Evolutionary conservation across 2,113 vertebrate genomes (phyloP).

Genomic region (Anolis carolinensis): DNA sequence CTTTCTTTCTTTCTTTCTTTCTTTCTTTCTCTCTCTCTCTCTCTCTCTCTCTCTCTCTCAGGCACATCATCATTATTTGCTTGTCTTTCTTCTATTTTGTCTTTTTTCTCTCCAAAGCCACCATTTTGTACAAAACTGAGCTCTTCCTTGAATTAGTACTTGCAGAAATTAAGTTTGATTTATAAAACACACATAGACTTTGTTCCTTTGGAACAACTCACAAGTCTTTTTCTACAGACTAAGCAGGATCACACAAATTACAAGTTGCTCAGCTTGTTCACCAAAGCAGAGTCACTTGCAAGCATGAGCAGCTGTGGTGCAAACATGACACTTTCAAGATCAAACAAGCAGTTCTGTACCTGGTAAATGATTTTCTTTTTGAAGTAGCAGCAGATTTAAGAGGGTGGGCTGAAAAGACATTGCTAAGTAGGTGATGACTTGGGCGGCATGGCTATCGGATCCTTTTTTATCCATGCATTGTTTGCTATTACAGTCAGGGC

Average conservation of each 20-base stretch:
- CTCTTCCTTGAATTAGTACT: slow-evolving; percentile 68
- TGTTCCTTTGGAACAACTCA: slow-evolving; percentile 67
- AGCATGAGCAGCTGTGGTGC: slow-evolving; percentile 29
- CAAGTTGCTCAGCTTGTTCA: slow-evolving; percentile 41
- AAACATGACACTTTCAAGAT: slow-evolving; percentile 23
- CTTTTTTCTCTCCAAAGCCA: slow-evolving; percentile 40
- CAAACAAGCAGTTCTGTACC: not conserved
- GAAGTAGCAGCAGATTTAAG: not conserved
- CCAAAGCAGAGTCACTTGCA: slow-evolving; percentile 41
- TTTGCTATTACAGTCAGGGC: slow-evolving; percentile 16
- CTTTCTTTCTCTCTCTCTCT: no score
- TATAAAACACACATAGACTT: slow-evolving; percentile 67
- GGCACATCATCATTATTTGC: not conserved
- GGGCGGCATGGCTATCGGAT: not conserved
- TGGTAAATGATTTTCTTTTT: not conserved
- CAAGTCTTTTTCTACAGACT: slow-evolving; percentile 63
- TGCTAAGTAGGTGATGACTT: slow-evolving; percentile 10
- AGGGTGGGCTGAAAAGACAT: not conserved
- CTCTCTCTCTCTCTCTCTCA: not conserved
- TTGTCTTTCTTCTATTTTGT: not conserved
- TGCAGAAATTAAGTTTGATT: slow-evolving; percentile 74
- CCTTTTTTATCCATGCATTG: slow-evolving; percentile 1
- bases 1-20: no score
- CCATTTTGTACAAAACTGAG: slow-evolving; percentile 47
- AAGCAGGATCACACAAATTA: slow-evolving; percentile 49